A percentile compares a stretch with the other conserved stretches of the same genome.
Evolutionary conservation across 2,113 vertebrate species (phyloP).

Genomic region (Pelodiscus sinensis): DNA sequence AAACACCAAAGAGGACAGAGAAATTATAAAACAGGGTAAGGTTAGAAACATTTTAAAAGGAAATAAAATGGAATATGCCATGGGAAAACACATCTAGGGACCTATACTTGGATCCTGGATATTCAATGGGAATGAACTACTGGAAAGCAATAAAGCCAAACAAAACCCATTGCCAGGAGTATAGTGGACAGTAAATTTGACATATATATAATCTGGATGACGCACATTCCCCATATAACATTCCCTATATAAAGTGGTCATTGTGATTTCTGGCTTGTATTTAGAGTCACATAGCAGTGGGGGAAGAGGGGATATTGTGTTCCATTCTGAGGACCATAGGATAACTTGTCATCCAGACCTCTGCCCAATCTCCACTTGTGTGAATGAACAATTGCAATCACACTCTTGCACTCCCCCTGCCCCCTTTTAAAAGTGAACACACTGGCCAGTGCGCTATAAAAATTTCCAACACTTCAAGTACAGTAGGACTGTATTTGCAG

Average conservation of each 20-base stretch:
- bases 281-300: neutral
- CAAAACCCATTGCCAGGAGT: neutral
- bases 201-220: too few relatives aligned
- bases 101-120: neutral
- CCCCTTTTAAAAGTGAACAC: neutral
- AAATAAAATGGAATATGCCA: neutral
- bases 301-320: neutral
- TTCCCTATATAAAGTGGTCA: neutral
- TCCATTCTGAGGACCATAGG: neutral
- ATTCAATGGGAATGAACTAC: neutral
- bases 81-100: neutral
- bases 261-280: neutral
- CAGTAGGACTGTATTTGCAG: neutral
- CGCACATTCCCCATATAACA: neutral
- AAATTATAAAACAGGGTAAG: neutral
- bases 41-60: neutral
- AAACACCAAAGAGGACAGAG: neutral
- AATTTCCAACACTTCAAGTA: neutral
- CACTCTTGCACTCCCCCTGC: neutral
- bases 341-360: neutral
- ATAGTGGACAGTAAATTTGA: neutral
- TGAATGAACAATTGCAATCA: neutral
- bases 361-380: neutral
- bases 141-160: neutral
- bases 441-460: neutral